phyloP scores from a whole-genome alignment of 2,113 vertebrate genomes.

The Hirundichthys speculiger region DNA sequence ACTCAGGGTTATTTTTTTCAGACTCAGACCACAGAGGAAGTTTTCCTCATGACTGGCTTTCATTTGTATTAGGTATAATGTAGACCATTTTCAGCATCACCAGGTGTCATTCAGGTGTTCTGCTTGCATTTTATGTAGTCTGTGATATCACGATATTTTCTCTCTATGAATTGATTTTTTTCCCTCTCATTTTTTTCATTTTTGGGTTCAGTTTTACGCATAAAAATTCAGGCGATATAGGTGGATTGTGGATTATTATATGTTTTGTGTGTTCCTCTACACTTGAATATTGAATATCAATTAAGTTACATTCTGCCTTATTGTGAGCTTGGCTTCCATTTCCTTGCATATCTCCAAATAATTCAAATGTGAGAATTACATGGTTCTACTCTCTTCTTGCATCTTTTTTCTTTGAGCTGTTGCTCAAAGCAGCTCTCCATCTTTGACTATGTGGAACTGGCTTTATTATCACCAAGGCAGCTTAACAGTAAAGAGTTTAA shows the following conservation, averaged over 20 bases:
- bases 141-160: no score
- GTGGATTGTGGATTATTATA: conserved; percentile 48
- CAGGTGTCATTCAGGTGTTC: no score
- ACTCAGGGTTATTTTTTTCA: no score
- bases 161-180: no score
- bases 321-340: conserved; percentile 37
- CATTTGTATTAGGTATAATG: no score
- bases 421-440: conserved; percentile 39
- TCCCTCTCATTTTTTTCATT: no score
- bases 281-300: conserved; percentile 59
- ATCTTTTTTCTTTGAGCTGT: conserved; percentile 36
- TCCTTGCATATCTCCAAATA: conserved; percentile 41
- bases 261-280: conserved; percentile 29
- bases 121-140: no score
- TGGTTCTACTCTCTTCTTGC: conserved; percentile 26
- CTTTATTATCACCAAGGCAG: conserved; percentile 64
- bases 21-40: no score
- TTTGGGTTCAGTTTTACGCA: no score
- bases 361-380: conserved; percentile 55
- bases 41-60: no score
- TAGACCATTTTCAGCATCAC: no score
- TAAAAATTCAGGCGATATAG: conserved; percentile 44
- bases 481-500: conserved; percentile 66
- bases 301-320: conserved; percentile 34
- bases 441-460: conserved; percentile 37